Evolutionary conservation across 2,797 vertebrate genomes (phyloP).

Genomic region (Australoheros facetus): DNA sequence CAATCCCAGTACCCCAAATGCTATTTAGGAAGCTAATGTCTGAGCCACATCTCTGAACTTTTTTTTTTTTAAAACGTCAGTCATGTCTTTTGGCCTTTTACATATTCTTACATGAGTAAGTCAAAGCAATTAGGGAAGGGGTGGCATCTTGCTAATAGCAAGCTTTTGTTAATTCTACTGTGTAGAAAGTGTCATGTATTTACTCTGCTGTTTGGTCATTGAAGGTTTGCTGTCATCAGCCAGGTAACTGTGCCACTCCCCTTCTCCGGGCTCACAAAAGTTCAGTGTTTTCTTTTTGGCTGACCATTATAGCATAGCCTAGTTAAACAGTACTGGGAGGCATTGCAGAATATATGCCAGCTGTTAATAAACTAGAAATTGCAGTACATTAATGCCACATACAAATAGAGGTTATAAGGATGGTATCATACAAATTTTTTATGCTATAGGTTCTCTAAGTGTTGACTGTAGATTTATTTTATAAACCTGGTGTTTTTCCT

Average conservation of each 20-base stretch:
- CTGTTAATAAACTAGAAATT: not conserved
- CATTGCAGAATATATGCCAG: not conserved
- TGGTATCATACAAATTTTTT: not conserved
- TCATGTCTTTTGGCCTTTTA: not conserved
- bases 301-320: not conserved
- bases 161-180: not conserved
- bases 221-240: not conserved
- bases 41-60: not conserved
- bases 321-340: not conserved
- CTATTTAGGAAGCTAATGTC: not conserved
- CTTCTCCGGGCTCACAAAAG: slow-evolving; percentile 5
- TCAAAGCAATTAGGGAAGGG: not conserved
- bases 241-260: slow-evolving; percentile 34
- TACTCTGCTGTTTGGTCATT: not conserved
- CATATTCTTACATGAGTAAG: not conserved
- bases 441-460: not conserved
- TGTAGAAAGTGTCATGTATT: not conserved
- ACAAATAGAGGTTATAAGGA: not conserved
- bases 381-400: not conserved
- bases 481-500: not conserved
- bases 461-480: not conserved
- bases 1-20: not conserved
- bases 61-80: not conserved
- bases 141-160: not conserved
- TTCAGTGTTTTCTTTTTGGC: not conserved